Evolutionary conservation across 1,140 invertebrate genomes (phyloP), one percentile per base, ranked within the genome.

Genomic region (Diachasma alloeum): DNA sequence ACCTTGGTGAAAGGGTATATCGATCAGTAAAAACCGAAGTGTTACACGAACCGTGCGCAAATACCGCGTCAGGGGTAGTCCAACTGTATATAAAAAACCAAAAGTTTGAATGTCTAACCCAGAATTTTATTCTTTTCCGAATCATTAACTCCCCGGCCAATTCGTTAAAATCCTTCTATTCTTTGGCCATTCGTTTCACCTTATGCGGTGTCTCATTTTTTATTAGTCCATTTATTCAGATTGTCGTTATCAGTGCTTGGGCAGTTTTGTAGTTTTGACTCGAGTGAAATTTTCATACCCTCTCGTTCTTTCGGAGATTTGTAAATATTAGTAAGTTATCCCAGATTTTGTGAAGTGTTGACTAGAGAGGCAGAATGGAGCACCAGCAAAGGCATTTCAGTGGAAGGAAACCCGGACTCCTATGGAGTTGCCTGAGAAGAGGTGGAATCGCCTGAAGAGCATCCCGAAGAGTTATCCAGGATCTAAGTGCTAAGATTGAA

Each of bases 41-140:
- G 36, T 68, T 37, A 68, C 36, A 68, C 36, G 26, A 68, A 68
- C 66, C 36, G 66, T 68, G 66, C 66, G 31, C 31, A 37, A 68
- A 68, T 68, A 68, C 39, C 36, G 31, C 66, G 66, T 68, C 31
- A 68, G n/a, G 3, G 36, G 4, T 39, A 37, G 39, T 68, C 31
- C 36, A 68, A 19, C 11, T 11, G 26, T 68, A 37, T 39, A 68
- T 4, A 22, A 9, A 56, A 15, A 56, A 22, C 26, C 26, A 26
- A n/a, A n/a, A n/a, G 24, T 31, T 63, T 1, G 24, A 63, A 63
- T 26, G 19, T 19, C 24, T 26, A 63, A 63, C 3, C 59, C 59
- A 63, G 59, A 56, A 24, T 31, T 63, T 63, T 63, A 24, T 63
- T 22, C 48, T 17, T 26, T 63, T 63, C 19, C 59, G 24, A 11